Evolutionary conservation across 2,797 vertebrate species (phyloP).

Genomic region (Acanthiza pusilla): DNA sequence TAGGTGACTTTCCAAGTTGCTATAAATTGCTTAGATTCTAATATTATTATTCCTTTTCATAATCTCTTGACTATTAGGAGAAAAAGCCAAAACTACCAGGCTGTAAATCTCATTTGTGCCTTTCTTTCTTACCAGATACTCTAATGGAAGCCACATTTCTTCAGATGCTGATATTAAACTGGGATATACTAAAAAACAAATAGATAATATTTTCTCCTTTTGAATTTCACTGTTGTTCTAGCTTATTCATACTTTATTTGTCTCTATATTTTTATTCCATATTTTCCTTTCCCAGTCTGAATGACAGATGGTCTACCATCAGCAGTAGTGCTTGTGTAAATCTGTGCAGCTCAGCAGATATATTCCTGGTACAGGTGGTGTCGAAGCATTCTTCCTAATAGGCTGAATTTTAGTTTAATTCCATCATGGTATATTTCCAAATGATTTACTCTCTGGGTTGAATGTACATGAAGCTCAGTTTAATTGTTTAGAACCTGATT

Average conservation of each 20-base stretch:
- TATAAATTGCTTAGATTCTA: not conserved
- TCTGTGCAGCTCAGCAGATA: not conserved
- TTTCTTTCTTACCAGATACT: not conserved
- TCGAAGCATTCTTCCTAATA: not conserved
- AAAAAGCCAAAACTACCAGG: not conserved
- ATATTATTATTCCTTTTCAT: not conserved
- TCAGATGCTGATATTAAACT: not conserved
- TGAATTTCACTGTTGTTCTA: not conserved
- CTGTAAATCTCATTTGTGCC: not conserved
- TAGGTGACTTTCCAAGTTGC: not conserved
- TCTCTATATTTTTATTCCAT: not conserved
- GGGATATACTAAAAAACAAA: not conserved
- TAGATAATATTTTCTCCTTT: not conserved
- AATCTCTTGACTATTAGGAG: not conserved
- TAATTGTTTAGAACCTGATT: not conserved
- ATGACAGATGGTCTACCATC: not conserved
- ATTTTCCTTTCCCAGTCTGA: not conserved
- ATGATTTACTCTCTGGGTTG: not conserved
- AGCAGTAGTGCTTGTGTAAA: not conserved
- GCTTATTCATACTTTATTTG: not conserved
- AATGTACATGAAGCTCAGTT: not conserved
- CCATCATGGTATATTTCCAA: not conserved
- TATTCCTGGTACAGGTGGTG: not conserved
- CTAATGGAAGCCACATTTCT: not conserved
- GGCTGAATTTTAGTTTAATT: not conserved